A percentile compares a stretch with the other conserved stretches of the same genome.
phyloP scores from a whole-genome alignment of 2,888 invertebrate genomes.

The Himalopsyche kuldschensis region DNA sequence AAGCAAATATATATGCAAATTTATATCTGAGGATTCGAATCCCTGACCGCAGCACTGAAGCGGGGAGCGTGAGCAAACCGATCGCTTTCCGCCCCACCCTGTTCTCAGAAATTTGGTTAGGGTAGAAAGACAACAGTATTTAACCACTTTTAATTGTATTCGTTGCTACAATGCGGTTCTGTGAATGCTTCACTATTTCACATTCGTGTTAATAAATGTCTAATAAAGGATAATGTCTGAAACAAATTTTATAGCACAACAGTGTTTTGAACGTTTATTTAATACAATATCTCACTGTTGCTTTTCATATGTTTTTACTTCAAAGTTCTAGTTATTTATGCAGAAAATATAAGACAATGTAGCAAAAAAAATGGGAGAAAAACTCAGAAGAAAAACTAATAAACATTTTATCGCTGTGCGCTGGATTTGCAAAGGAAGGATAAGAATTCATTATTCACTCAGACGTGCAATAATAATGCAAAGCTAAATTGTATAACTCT shows the following conservation, averaged over 20 bases:
- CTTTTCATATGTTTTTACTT: not conserved
- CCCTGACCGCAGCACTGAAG: too few relatives aligned
- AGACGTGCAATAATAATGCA: not conserved
- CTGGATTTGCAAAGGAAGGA: not conserved
- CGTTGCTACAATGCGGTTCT: not conserved
- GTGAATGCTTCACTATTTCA: not conserved
- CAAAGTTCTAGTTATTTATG: conserved; percentile 13
- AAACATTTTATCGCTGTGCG: conserved; percentile 3
- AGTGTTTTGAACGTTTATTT: not conserved
- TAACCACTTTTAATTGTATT: not conserved
- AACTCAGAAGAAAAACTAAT: conserved; percentile 7
- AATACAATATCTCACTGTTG: not conserved
- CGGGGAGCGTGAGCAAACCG: too few relatives aligned
- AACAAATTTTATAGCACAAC: not conserved
- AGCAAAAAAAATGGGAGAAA: not conserved
- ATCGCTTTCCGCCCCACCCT: too few relatives aligned
- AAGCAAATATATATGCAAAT: too few relatives aligned
- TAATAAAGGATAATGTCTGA: not conserved
- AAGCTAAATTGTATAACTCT: not conserved
- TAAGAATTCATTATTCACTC: not conserved
- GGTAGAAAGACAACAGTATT: not conserved
- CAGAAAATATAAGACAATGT: conserved; percentile 10
- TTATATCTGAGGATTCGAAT: too few relatives aligned
- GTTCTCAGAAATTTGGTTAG: too few relatives aligned
- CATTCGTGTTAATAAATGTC: not conserved